Base-by-base conservation (phyloP, 2,113 vertebrate species). In the Percina caprodes region DNA sequence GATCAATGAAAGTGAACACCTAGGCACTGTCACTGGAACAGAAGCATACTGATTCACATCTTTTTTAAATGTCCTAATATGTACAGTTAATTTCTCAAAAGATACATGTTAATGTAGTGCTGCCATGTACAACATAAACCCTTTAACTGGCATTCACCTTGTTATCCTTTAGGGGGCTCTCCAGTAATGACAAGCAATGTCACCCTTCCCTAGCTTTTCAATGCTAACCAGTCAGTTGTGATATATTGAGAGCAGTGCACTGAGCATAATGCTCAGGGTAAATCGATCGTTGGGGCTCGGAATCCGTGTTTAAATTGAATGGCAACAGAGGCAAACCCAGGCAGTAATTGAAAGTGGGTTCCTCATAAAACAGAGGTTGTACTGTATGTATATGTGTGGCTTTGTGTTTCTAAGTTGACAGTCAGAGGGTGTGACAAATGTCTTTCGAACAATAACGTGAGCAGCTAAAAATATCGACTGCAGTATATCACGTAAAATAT, bases 131-230 rank as follows among this genome's bases (percentile, higher is more conserved):
- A 49, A 70, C 26, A 69, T 5, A 7, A 42, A 59, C 45, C 35
- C 30, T 23, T 24, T 21, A 70, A 19, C 19, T 86, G 90, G 75
- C 75, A 52, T 91, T 88, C 66, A 9, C 39, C 23, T 35, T 46
- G 35, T 67, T 39, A 42, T 71, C 93, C 91, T 88, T 83, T 81
- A 92, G 92, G 83, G 90, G 93, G 87, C 91, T 90, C 91, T 90
- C 69, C 26, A 92, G 80, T 83, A 84, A 73, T 79, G 72, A 85
- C 26, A 70, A 78, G 77, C 9, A 39, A 80, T 66, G 80, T 69
- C 65, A 76, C 71, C 87, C 60, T 80, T 81, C 83, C 81, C 72
- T 66, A 67, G 62, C 51, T 80, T 69, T 69, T 85, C 51, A 61
- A 71, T 85, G 70, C 80, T 86, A 85, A 80, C 69, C 82, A 83